Percentiles rank a stretch among this genome's conserved stretches.
Evolutionary conservation across 2,113 vertebrate genomes (phyloP).

Genomic region (Morone saxatilis): DNA sequence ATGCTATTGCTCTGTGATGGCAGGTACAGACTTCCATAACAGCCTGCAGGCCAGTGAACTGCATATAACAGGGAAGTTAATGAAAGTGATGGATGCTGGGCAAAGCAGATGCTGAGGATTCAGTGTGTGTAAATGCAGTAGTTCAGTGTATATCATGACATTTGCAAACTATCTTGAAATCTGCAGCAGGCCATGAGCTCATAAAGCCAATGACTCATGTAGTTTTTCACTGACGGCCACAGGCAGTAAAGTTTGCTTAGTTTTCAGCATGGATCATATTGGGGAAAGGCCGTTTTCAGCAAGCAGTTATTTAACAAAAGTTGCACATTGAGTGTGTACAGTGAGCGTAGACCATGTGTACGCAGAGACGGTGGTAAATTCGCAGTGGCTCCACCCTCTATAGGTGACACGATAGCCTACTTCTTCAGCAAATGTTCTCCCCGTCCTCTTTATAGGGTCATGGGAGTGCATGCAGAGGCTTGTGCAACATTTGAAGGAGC

Average conservation of each 20-base stretch:
- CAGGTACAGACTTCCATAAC: constrained; percentile 4
- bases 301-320: constrained; percentile 5
- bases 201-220: constrained; percentile 6
- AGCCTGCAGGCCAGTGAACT: not conserved
- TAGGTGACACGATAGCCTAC: constrained; percentile 18
- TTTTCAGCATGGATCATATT: not conserved
- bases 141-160: not conserved
- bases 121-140: not conserved
- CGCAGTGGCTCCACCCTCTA: constrained; percentile 1
- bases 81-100: not conserved
- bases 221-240: not conserved
- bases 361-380: not conserved
- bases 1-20: not conserved
- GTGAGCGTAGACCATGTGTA: not conserved
- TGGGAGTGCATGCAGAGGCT: constrained; percentile 27
- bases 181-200: not conserved
- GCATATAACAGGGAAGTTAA: not conserved
- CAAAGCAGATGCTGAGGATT: not conserved
- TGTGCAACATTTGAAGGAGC: constrained; percentile 59
- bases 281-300: not conserved
- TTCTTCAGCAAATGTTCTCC: constrained; percentile 24
- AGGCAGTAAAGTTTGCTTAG: not conserved
- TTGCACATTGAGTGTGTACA: not conserved
- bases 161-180: not conserved
- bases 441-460: constrained; percentile 14